Evolutionary conservation across 2,113 vertebrate species (phyloP).

Genomic region (Pleuronectes platessa): DNA sequence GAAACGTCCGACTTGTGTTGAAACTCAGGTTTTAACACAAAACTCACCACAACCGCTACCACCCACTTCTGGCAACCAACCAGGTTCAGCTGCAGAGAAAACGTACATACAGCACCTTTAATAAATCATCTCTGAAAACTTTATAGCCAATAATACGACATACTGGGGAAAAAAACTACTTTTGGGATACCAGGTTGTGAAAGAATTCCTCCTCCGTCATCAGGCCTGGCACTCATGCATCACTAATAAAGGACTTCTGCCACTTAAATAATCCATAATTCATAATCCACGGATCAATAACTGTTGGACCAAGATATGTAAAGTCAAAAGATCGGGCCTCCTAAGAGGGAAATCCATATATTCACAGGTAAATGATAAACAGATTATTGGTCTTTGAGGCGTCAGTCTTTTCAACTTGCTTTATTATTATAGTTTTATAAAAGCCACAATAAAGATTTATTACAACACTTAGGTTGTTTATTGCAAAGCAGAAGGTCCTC

Average conservation of each 20-base stretch:
- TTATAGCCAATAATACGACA: not conserved
- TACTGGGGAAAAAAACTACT: too few relatives aligned
- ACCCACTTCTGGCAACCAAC: not conserved
- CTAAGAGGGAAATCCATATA: not conserved
- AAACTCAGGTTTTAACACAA: too few relatives aligned
- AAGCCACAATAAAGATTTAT: not conserved
- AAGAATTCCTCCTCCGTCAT: not conserved
- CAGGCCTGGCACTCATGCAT: too few relatives aligned
- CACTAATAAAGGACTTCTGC: not conserved
- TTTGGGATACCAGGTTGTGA: not conserved
- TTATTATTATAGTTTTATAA: not conserved
- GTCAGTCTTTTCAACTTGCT: not conserved
- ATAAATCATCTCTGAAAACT: not conserved
- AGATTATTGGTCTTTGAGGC: not conserved
- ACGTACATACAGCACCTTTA: not conserved
- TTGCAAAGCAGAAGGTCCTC: not conserved
- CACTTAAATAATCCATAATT: not conserved
- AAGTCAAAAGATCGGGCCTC: not conserved
- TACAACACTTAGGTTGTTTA: not conserved
- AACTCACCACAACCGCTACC: not conserved
- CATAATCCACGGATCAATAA: not conserved
- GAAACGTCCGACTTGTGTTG: too few relatives aligned
- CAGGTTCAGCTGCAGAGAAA: not conserved
- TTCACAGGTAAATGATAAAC: not conserved
- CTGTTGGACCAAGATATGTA: not conserved